Evolutionary conservation across 2,797 vertebrate genomes (phyloP).

Genomic region (Lithobates sylvaticus): DNA sequence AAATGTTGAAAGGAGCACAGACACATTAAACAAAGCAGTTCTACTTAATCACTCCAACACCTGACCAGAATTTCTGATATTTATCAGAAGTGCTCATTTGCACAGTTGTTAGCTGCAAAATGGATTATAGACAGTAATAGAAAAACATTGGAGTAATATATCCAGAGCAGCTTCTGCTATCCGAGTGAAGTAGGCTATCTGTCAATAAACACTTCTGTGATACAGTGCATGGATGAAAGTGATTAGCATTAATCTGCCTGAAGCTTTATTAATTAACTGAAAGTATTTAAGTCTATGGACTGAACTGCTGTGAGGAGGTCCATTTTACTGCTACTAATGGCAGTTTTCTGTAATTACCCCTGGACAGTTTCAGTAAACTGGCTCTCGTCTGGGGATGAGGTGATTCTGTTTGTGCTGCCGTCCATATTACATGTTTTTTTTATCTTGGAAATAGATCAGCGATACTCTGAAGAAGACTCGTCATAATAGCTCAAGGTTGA

Average conservation of each 20-base stretch:
- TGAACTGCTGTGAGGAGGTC: background rate
- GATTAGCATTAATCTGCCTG: conserved; percentile 41
- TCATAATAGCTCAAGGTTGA: too few species aligned
- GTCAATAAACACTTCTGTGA: conserved; percentile 37
- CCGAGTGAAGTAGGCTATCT: background rate
- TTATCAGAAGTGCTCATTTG: too few species aligned
- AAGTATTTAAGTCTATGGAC: background rate
- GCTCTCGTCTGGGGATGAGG: background rate
- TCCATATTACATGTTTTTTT: background rate
- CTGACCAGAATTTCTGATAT: too few species aligned
- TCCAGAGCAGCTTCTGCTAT: background rate
- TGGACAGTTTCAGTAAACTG: background rate
- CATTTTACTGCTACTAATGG: background rate
- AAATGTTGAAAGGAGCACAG: too few species aligned
- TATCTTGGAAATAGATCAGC: too few species aligned
- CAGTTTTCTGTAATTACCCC: background rate
- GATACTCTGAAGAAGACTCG: background rate
- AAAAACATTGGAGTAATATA: too few species aligned
- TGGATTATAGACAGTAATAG: too few species aligned
- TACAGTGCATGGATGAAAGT: background rate
- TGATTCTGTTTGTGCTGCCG: background rate
- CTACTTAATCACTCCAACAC: too few species aligned
- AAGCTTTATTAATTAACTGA: conserved; percentile 5
- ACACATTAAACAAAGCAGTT: too few species aligned
- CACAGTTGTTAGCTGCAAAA: too few species aligned